Evolutionary conservation across 2,113 vertebrate genomes (phyloP).

Genomic region (Macrotus californicus): DNA sequence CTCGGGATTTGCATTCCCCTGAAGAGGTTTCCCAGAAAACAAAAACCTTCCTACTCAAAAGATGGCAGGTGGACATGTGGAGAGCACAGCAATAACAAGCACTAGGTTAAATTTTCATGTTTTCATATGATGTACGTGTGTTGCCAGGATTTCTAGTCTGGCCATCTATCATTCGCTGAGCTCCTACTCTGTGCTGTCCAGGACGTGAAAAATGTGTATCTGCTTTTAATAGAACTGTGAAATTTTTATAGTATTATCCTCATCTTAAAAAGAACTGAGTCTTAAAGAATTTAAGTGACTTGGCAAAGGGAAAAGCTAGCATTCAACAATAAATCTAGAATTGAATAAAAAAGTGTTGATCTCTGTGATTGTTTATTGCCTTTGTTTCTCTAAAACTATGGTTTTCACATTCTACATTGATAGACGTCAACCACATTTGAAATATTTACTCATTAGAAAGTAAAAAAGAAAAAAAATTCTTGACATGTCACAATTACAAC

Average conservation of each 20-base stretch:
- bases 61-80: background rate
- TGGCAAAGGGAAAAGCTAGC: background rate
- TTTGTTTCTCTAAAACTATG: background rate
- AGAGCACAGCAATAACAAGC: background rate
- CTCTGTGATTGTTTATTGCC: background rate
- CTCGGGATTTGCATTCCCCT: background rate
- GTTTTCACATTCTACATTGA: background rate
- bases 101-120: background rate
- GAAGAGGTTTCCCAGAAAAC: background rate
- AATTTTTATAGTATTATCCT: background rate
- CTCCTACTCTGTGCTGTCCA: background rate
- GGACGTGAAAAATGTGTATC: background rate
- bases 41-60: background rate
- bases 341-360: background rate
- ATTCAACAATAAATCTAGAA: background rate
- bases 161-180: background rate
- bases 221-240: background rate
- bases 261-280: background rate
- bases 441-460: background rate
- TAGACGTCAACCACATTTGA: background rate
- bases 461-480: background rate
- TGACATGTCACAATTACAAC: background rate
- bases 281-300: background rate
- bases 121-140: background rate
- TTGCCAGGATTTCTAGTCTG: background rate